phyloP scores from a whole-genome alignment of 2,113 vertebrate genomes.

The Stegastes partitus region DNA sequence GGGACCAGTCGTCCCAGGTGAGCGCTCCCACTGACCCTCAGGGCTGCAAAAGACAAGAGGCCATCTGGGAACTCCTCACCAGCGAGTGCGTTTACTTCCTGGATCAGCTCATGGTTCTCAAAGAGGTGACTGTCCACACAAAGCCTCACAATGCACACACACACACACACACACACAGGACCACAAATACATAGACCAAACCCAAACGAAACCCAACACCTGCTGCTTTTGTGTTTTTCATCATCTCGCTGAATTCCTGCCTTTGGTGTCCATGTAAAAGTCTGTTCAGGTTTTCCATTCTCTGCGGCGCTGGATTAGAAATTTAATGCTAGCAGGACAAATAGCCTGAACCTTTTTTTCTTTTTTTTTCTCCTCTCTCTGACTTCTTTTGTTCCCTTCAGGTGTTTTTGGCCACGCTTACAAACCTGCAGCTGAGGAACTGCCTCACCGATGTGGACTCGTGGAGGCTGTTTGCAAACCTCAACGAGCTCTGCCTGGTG shows the following conservation, averaged over 20 bases:
- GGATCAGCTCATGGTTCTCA: constrained; percentile 94
- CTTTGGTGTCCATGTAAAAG: constrained; percentile 23
- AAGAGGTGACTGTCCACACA: constrained; percentile 84
- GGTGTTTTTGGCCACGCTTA: constrained; percentile 90
- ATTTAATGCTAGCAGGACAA: constrained; percentile 26
- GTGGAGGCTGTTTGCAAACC: constrained; percentile 91
- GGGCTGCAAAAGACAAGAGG: constrained; percentile 85
- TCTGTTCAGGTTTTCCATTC: constrained; percentile 29
- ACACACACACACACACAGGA: constrained; percentile 2
- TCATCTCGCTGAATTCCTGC: constrained; percentile 27
- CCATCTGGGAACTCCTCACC: constrained; percentile 93
- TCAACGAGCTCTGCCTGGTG: constrained; percentile 92
- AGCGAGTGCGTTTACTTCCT: constrained; percentile 95
- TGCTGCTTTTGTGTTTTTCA: constrained; percentile 53
- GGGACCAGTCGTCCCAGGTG: constrained; percentile 76
- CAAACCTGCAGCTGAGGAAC: constrained; percentile 86
- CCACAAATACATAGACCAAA: constrained; percentile 56
- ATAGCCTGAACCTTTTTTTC: constrained; percentile 18
- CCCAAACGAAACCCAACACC: constrained; percentile 61
- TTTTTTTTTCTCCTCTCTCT: no score
- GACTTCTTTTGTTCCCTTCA: constrained; percentile 73
- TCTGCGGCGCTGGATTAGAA: constrained; percentile 34
- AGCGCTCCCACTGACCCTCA: constrained; percentile 61
- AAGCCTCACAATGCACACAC: constrained; percentile 1
- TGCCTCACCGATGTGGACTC: constrained; percentile 89